Evolutionary conservation across 2,797 vertebrate genomes (phyloP).

Genomic region (Podargus strigoides): DNA sequence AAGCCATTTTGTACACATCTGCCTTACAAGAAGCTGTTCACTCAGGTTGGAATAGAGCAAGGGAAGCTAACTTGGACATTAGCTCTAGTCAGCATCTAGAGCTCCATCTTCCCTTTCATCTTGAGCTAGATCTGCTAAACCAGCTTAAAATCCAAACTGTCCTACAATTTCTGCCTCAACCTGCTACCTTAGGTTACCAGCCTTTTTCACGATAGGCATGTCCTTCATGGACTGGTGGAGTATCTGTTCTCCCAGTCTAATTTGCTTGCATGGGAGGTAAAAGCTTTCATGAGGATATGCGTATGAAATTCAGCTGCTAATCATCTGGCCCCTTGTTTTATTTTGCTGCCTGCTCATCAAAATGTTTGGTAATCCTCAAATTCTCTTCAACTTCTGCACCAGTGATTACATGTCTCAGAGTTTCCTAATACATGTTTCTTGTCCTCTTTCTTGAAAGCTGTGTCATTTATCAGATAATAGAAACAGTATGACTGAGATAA

Average conservation of each 20-base stretch:
- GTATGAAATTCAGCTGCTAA: not conserved
- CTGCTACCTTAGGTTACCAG: accelerated
- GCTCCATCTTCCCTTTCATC: not conserved
- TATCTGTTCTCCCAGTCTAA: not conserved
- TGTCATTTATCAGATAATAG: conserved; percentile 23
- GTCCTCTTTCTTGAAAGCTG: not conserved
- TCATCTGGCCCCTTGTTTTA: not conserved
- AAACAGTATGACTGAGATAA: conserved; percentile 16
- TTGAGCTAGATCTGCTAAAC: not conserved
- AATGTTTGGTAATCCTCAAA: conserved; percentile 22
- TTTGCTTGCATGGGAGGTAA: not conserved
- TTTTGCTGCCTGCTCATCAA: not conserved
- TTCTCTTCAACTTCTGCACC: conserved; percentile 14
- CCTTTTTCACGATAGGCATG: not conserved
- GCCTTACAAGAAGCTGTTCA: not conserved
- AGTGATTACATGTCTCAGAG: not conserved
- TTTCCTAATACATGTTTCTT: conserved; percentile 7
- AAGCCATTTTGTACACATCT: not conserved
- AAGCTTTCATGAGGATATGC: not conserved
- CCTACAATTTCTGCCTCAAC: not conserved
- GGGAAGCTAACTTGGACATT: not conserved
- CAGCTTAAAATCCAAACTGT: not conserved
- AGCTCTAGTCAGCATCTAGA: not conserved
- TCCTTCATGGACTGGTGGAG: not conserved
- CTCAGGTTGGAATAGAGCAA: not conserved